phyloP scores from a whole-genome alignment of 2,113 vertebrate genomes.

The Eretmochelys imbricata region DNA sequence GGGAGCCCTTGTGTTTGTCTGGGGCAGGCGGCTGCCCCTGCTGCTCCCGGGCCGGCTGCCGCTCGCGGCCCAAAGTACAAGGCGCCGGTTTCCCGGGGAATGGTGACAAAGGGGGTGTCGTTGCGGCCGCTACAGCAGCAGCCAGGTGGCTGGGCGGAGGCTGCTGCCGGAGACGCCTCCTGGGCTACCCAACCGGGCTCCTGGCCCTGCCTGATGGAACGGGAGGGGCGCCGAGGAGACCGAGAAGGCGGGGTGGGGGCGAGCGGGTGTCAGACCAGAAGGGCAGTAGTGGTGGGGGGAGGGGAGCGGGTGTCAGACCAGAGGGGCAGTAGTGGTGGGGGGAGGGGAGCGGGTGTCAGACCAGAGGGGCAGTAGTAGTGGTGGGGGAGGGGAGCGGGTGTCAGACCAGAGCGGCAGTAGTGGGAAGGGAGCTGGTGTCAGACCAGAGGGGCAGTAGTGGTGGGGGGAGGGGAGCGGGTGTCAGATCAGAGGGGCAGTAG shows the following conservation, averaged over 20 bases:
- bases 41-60: background rate
- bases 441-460: background rate
- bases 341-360: background rate
- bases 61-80: background rate
- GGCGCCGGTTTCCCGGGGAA: slow-evolving; percentile 20
- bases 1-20: background rate
- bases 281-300: no score
- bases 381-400: background rate
- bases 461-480: background rate
- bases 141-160: slow-evolving; percentile 39
- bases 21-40: slow-evolving; percentile 25
- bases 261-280: background rate
- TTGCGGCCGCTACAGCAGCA: background rate
- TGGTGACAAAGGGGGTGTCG: slow-evolving; percentile 37
- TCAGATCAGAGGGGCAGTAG: no score
- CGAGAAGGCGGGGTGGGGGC: background rate
- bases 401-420: background rate
- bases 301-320: no score
- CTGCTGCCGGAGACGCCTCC: slow-evolving; percentile 42
- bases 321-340: background rate
- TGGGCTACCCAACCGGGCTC: slow-evolving; percentile 54
- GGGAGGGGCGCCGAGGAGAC: background rate
- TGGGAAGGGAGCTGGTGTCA: background rate
- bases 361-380: no score
- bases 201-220: background rate